A percentile compares a stretch with the other conserved stretches of the same genome.
These are phyloP conservation scores for Nomada hirtipes DNA, from an alignment of 2,888 invertebrate species.

Conservation along the genomic window DNA sequence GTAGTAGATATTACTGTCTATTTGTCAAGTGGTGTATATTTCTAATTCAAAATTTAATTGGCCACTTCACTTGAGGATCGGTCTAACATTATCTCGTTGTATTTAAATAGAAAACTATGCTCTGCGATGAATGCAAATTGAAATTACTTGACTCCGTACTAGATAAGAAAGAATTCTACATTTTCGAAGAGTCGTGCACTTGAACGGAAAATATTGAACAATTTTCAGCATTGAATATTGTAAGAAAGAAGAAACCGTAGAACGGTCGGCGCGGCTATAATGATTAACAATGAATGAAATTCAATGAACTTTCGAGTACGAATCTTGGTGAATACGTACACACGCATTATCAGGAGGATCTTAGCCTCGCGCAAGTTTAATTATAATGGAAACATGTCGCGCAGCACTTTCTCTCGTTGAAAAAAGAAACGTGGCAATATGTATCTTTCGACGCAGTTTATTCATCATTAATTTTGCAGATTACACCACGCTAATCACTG, in stretches of 20 bases:
- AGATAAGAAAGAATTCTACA: background rate
- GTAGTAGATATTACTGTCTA: too few species aligned
- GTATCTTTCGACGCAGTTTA: slow-evolving; percentile 19
- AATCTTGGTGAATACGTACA: slow-evolving; percentile 11
- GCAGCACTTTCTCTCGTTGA: slow-evolving; percentile 59
- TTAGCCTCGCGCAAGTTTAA: slow-evolving; percentile 52
- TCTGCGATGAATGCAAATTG: too few species aligned
- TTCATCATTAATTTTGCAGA: slow-evolving; percentile 3
- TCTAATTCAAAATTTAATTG: too few species aligned
- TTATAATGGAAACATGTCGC: slow-evolving; percentile 66
- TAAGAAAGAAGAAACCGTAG: slow-evolving; percentile 4
- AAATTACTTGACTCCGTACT: too few species aligned
- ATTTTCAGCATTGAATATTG: background rate
- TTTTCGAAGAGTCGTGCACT: background rate
- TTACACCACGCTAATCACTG: background rate
- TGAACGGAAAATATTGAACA: background rate
- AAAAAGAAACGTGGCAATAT: slow-evolving; percentile 56
- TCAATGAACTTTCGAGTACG: slow-evolving; percentile 38
- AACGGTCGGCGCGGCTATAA: slow-evolving; percentile 26
- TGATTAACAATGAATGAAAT: slow-evolving; percentile 43
- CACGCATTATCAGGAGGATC: slow-evolving; percentile 35
- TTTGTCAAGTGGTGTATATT: too few species aligned
- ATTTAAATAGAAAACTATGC: too few species aligned
- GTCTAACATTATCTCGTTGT: too few species aligned
- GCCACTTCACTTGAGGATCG: too few species aligned